phyloP scores from a whole-genome alignment of 2,888 invertebrate species.

The Cantharis nigra region DNA sequence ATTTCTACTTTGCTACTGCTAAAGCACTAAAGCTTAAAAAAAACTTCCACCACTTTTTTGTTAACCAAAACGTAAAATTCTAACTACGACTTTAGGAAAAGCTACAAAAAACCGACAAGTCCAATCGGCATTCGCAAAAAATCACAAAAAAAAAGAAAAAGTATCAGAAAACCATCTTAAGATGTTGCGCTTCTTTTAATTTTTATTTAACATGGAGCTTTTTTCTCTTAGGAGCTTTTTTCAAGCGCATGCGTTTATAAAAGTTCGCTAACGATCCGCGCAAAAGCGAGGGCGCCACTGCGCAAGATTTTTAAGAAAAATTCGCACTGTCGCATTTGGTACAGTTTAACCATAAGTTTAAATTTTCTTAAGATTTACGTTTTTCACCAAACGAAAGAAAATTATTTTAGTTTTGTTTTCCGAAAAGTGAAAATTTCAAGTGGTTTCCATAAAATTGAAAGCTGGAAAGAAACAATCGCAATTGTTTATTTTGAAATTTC shows the following conservation, averaged over 20 bases:
- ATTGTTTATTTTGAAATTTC: too few species aligned
- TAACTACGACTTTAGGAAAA: neutral
- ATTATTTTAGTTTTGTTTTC: neutral
- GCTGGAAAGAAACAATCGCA: too few species aligned
- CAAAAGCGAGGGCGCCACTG: conserved; percentile 51
- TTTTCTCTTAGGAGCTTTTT: conserved; percentile 4
- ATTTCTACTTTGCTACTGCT: neutral
- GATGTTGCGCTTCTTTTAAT: neutral
- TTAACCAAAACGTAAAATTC: neutral
- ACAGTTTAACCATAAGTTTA: conserved; percentile 51
- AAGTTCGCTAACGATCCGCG: conserved; percentile 56
- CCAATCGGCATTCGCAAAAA: neutral
- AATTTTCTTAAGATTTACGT: conserved; percentile 18
- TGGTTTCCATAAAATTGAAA: neutral
- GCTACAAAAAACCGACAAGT: neutral
- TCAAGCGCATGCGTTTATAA: conserved; percentile 48
- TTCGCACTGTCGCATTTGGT: conserved; percentile 55
- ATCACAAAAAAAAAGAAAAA: neutral
- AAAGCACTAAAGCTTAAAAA: neutral
- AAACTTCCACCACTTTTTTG: neutral
- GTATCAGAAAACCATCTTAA: neutral
- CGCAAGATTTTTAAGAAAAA: conserved; percentile 57
- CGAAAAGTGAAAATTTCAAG: neutral
- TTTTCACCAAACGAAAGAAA: neutral
- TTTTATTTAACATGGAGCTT: conserved; percentile 4